Conservation (phyloP, 2,888 invertebrate species). For the Acleris cristana region DNA sequence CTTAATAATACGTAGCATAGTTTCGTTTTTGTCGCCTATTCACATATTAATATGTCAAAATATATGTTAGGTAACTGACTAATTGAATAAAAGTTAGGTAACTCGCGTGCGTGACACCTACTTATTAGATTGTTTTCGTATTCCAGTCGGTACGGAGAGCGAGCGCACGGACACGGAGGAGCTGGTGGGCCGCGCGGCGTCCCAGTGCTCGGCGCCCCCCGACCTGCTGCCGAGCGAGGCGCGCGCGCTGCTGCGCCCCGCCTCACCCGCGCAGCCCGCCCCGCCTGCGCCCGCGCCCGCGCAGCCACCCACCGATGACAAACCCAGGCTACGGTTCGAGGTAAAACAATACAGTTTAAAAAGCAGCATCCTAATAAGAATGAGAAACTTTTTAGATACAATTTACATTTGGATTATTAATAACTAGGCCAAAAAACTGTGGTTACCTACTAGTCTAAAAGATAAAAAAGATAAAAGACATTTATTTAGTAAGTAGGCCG, state of each 20-base stretch:
- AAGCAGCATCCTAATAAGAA: background rate
- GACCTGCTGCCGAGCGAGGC: conserved; percentile 84
- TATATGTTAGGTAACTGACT: too few relatives aligned
- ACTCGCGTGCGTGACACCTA: background rate
- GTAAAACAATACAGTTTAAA: conserved; percentile 47
- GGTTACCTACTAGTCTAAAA: too few relatives aligned
- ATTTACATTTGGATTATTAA: too few relatives aligned
- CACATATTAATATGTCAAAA: too few relatives aligned
- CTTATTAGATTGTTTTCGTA: conserved; percentile 19
- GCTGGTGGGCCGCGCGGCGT: conserved; percentile 85
- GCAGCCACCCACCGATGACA: conserved; percentile 49
- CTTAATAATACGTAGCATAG: too few relatives aligned
- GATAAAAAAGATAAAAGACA: too few relatives aligned
- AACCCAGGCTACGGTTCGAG: conserved; percentile 75
- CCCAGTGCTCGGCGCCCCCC: conserved; percentile 86
- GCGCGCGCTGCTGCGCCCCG: conserved; percentile 75
- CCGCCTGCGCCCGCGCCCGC: conserved; percentile 41
- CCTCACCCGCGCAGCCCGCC: conserved; percentile 50
- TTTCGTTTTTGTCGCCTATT: too few relatives aligned
- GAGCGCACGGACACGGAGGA: conserved; percentile 89
- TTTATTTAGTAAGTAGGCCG: too few relatives aligned
- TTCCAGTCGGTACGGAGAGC: conserved; percentile 86
- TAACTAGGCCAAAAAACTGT: too few relatives aligned
- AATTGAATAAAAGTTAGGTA: background rate
- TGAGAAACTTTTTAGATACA: too few relatives aligned